A percentile compares a stretch with the other conserved stretches of the same genome.
Evolutionary conservation across 2,113 vertebrate species (phyloP).

Genomic region (Cephalopterus ornatus): DNA sequence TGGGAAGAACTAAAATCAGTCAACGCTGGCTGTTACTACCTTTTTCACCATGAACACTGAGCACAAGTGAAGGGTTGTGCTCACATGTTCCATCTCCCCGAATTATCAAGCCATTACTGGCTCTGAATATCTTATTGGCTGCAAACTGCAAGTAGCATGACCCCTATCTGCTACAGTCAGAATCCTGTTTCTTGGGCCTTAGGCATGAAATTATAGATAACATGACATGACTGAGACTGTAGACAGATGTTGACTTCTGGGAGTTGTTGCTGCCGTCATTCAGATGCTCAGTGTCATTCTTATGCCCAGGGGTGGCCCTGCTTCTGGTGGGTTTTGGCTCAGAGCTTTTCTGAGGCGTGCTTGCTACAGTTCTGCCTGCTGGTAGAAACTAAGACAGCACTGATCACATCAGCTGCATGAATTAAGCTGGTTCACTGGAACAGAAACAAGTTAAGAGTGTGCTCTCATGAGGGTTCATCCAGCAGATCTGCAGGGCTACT

Average conservation of each 20-base stretch:
- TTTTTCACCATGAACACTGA: fast-evolving
- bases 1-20: neutral
- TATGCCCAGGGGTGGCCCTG: neutral
- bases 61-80: neutral
- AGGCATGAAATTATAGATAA: neutral
- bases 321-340: neutral
- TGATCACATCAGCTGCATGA: neutral
- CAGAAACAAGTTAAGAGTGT: fast-evolving
- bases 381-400: neutral
- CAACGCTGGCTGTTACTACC: neutral
- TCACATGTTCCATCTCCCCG: neutral
- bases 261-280: neutral
- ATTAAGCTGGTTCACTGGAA: neutral
- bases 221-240: neutral
- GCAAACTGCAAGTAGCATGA: neutral
- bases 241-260: neutral
- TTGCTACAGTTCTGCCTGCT: neutral
- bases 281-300: neutral
- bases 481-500: neutral
- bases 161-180: neutral
- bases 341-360: fast-evolving
- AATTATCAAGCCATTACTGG: neutral
- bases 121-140: neutral
- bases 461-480: neutral
- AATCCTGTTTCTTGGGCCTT: neutral